Conservation (phyloP, 2,113 vertebrate genomes). For the Myrmecobius fasciatus region DNA sequence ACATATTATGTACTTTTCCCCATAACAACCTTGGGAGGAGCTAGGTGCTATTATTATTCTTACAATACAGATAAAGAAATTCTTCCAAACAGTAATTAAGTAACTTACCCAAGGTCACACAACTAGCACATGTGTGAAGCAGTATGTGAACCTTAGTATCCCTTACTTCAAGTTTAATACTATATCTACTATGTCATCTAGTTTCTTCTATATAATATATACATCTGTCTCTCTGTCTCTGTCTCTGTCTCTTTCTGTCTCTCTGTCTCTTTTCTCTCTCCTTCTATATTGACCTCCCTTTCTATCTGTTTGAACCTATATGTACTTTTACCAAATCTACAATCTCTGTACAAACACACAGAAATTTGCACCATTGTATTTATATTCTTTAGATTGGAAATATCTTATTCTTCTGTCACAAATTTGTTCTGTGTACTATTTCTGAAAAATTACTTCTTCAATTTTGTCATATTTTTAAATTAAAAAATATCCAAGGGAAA, state of each 20-base stretch:
- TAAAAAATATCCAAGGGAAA: conserved; percentile 54
- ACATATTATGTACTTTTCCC: not conserved
- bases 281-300: not conserved
- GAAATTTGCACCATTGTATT: not conserved
- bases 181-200: not conserved
- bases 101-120: not conserved
- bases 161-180: no score
- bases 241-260: no score
- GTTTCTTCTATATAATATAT: not conserved
- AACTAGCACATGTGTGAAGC: not conserved
- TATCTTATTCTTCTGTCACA: conserved; percentile 60
- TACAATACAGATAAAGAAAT: not conserved
- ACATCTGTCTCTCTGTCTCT: no score
- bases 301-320: not conserved
- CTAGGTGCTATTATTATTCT: not conserved
- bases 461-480: conserved; percentile 78
- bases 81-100: not conserved
- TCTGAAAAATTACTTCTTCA: conserved; percentile 74
- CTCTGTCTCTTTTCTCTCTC: no score
- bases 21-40: not conserved
- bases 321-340: conserved; percentile 4
- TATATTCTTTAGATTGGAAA: conserved; percentile 49
- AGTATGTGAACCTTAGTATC: not conserved
- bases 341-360: conserved; percentile 7
- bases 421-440: conserved; percentile 58